Conservation (phyloP, 1,140 invertebrate genomes). For the Homalodisca vitripennis region DNA sequence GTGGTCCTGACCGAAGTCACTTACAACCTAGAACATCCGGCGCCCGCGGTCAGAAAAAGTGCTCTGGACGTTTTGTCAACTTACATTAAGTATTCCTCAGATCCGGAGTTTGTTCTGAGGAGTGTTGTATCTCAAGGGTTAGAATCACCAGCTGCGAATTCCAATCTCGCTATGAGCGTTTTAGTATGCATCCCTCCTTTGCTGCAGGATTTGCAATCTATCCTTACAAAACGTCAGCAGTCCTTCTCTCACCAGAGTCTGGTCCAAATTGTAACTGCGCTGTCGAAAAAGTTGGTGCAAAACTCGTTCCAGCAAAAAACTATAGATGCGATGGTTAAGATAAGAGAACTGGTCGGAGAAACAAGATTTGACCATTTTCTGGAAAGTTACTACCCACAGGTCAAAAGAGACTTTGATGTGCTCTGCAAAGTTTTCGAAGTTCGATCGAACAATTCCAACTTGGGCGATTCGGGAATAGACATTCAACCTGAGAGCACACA, state of each 20-base stretch:
- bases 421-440: conserved; percentile 65
- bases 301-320: conserved; percentile 66
- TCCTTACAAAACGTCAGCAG: neutral
- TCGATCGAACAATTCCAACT: conserved; percentile 33
- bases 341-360: conserved; percentile 61
- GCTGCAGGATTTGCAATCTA: conserved; percentile 38
- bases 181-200: conserved; percentile 48
- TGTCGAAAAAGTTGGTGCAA: conserved; percentile 65
- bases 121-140: conserved; percentile 64
- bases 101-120: conserved; percentile 57
- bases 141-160: conserved; percentile 45
- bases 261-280: conserved; percentile 51
- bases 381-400: conserved; percentile 51
- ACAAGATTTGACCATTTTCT: conserved; percentile 59
- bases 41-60: conserved; percentile 72
- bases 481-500: conserved; percentile 32
- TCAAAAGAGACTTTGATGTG: conserved; percentile 63
- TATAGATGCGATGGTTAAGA: conserved; percentile 62
- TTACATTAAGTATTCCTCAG: conserved; percentile 59
- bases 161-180: conserved; percentile 39
- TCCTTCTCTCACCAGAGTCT: conserved; percentile 40
- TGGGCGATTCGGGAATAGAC: conserved; percentile 42
- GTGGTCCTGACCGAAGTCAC: conserved; percentile 63
- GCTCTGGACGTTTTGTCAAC: conserved; percentile 67
- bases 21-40: conserved; percentile 69